Evolutionary conservation across 2,113 vertebrate species (phyloP).

Genomic region (Dascyllus trimaculatus): DNA sequence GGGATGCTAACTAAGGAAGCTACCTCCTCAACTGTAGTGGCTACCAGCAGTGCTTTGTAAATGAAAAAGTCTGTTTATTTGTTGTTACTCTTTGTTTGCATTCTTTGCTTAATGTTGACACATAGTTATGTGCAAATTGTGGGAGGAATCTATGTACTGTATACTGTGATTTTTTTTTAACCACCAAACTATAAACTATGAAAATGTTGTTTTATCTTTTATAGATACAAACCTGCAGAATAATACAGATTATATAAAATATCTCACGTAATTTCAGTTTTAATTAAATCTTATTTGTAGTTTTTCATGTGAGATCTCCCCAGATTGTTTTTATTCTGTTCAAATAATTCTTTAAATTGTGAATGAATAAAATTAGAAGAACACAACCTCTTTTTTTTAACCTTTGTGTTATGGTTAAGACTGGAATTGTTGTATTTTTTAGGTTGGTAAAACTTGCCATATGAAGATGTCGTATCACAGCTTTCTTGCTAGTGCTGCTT

Average conservation of each 20-base stretch:
- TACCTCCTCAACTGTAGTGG: slow-evolving; percentile 95
- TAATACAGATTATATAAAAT: slow-evolving; percentile 51
- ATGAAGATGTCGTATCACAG: neutral
- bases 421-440: neutral
- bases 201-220: slow-evolving; percentile 61
- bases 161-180: slow-evolving; percentile 92
- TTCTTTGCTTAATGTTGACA: slow-evolving; percentile 87
- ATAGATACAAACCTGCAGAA: slow-evolving; percentile 58
- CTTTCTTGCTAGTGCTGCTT: neutral
- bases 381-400: slow-evolving; percentile 19
- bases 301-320: slow-evolving; percentile 54
- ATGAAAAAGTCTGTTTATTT: slow-evolving; percentile 84
- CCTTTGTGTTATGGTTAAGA: slow-evolving; percentile 13
- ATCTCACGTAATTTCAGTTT: slow-evolving; percentile 58
- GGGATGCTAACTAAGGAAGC: slow-evolving; percentile 96
- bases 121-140: slow-evolving; percentile 89
- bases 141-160: slow-evolving; percentile 92
- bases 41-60: slow-evolving; percentile 90
- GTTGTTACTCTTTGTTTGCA: slow-evolving; percentile 76
- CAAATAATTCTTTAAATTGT: slow-evolving; percentile 62
- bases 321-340: slow-evolving; percentile 57
- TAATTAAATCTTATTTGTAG: slow-evolving; percentile 58
- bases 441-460: neutral
- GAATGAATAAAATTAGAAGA: slow-evolving; percentile 71
- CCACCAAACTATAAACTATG: slow-evolving; percentile 88